phyloP scores from a whole-genome alignment of 1,140 invertebrate species.

The Battus philenor region DNA sequence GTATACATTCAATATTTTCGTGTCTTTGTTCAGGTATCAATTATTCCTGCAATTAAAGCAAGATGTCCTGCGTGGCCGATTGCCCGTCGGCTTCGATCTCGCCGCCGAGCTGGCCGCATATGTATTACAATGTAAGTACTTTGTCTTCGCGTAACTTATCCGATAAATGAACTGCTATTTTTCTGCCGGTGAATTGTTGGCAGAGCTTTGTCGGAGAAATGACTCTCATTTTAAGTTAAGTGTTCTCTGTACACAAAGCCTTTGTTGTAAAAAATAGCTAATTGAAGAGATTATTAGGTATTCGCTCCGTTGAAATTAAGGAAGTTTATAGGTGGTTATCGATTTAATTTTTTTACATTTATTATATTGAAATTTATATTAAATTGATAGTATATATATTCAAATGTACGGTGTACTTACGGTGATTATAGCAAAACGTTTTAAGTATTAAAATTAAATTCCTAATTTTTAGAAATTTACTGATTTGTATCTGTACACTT shows the following conservation, averaged over 20 bases:
- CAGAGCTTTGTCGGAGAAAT: constrained; percentile 12
- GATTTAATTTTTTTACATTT: no score
- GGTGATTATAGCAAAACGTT: no score
- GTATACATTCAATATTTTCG: no score
- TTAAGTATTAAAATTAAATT: no score
- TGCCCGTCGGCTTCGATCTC: constrained; percentile 91
- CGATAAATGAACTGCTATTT: constrained; percentile 6
- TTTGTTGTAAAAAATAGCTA: constrained; percentile 15
- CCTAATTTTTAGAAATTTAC: no score
- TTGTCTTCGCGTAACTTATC: constrained; percentile 12
- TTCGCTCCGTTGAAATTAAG: constrained; percentile 11
- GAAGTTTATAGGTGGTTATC: neutral
- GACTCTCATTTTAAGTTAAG: constrained; percentile 14
- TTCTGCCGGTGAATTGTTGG: constrained; percentile 7
- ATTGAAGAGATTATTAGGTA: constrained; percentile 13
- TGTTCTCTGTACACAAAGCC: constrained; percentile 13
- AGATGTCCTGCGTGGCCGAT: constrained; percentile 92
- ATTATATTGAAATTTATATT: no score
- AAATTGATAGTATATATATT: no score
- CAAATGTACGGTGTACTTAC: no score
- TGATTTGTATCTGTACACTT: no score
- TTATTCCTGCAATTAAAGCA: constrained; percentile 97
- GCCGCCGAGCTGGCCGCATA: constrained; percentile 95
- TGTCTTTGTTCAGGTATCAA: constrained; percentile 86
- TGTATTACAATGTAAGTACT: constrained; percentile 95